Conservation (phyloP, 2,113 vertebrate genomes). For the Anser brachyrhynchus region DNA sequence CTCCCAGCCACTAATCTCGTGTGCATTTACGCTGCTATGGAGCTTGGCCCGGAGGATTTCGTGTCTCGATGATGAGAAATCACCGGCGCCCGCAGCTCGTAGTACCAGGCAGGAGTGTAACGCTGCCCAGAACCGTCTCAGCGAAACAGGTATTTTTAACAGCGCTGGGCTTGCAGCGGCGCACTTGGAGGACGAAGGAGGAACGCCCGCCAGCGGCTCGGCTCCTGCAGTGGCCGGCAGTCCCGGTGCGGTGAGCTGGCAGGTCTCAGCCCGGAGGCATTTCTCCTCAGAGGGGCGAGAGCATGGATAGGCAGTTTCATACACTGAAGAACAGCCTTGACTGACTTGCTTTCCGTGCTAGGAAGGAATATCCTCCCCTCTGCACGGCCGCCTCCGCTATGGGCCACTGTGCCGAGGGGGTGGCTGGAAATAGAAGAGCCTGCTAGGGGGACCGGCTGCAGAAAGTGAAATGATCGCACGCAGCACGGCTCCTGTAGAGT, state of each 20-base stretch:
- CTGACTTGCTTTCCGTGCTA: not conserved
- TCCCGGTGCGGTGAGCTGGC: constrained; percentile 13
- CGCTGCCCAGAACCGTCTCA: constrained; percentile 38
- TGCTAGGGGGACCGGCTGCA: not conserved
- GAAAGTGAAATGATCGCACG: not conserved
- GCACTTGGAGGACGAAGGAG: constrained; percentile 31
- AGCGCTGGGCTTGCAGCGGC: too few species aligned
- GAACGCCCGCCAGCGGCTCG: not conserved
- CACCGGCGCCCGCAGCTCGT: constrained; percentile 24
- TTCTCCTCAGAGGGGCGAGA: not conserved
- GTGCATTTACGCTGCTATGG: constrained; percentile 35
- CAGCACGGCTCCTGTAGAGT: not conserved
- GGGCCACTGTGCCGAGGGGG: not conserved
- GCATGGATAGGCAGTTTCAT: not conserved
- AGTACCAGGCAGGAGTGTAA: constrained; percentile 29
- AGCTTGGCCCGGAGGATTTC: not conserved
- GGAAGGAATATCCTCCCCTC: not conserved
- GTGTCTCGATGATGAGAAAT: constrained; percentile 18
- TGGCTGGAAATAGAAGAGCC: not conserved
- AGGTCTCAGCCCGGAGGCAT: not conserved
- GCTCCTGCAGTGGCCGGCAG: not conserved
- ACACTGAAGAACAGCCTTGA: not conserved
- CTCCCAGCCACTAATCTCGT: constrained; percentile 17
- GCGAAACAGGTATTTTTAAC: constrained; percentile 38
- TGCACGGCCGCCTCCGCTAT: accelerated